Conservation (phyloP, 2,113 vertebrate genomes). For the Chrysochloris asiatica region DNA sequence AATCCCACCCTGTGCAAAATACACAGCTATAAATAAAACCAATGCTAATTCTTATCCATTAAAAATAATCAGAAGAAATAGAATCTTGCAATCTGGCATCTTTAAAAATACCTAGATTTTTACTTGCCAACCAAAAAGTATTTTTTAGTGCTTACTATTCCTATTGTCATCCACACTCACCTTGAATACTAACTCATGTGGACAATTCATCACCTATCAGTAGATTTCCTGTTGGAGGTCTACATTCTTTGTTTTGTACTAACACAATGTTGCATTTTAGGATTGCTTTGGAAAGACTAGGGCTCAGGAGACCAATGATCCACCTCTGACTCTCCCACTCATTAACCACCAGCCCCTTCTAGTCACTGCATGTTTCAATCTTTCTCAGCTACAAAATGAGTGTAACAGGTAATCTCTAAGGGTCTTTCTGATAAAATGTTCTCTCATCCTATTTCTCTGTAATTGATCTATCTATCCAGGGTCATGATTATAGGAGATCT, state of each 20-base stretch:
- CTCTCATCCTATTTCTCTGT: background rate
- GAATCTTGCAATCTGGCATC: background rate
- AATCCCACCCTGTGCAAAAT: background rate
- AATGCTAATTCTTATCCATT: background rate
- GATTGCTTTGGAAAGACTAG: background rate
- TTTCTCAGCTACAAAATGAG: conserved; percentile 35
- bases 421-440: background rate
- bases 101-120: background rate
- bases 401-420: background rate
- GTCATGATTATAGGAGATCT: background rate
- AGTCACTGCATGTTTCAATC: background rate
- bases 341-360: background rate
- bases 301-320: background rate
- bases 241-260: background rate
- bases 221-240: background rate
- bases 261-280: background rate
- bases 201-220: background rate
- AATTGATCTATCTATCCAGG: background rate
- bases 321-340: background rate
- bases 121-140: background rate
- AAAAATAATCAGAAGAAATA: conserved; percentile 17
- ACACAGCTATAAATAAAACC: background rate
- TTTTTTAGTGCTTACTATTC: background rate
- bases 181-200: background rate
- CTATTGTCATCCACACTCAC: background rate